Conservation (phyloP, 2,888 invertebrate genomes). For the Drosophila borborema region DNA sequence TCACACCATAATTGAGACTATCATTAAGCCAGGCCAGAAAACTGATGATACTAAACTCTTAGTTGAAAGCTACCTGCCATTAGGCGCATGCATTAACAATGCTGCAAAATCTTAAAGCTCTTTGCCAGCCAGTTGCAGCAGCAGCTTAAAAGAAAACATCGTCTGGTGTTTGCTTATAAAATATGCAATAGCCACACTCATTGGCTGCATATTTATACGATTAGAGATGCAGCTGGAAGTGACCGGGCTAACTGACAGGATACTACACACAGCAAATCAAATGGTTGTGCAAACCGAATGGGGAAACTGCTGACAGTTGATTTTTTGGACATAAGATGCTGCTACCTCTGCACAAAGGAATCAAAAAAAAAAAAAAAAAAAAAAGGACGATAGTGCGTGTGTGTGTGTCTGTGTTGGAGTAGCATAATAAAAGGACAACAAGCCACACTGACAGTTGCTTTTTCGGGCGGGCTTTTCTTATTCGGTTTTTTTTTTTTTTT, state of each 20-base stretch:
- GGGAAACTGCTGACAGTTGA: conserved; percentile 73
- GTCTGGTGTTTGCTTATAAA: conserved; percentile 66
- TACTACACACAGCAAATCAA: conserved; percentile 46
- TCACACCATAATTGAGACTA: conserved; percentile 74
- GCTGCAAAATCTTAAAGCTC: conserved; percentile 41
- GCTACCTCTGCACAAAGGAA: conserved; percentile 34
- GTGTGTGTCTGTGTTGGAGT: neutral
- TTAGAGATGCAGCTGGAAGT: conserved; percentile 77
- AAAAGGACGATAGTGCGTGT: neutral
- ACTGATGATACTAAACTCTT: conserved; percentile 37
- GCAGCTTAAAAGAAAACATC: conserved; percentile 33
- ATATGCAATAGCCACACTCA: conserved; percentile 72
- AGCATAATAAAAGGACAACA: conserved; percentile 73
- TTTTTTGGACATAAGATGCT: conserved; percentile 57
- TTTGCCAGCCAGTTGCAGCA: conserved; percentile 2
- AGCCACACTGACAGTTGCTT: conserved; percentile 78
- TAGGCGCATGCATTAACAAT: conserved; percentile 14
- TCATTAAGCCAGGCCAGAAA: conserved; percentile 70
- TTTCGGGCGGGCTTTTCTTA: conserved; percentile 30
- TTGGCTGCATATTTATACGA: conserved; percentile 80
- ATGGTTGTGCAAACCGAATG: conserved; percentile 29
- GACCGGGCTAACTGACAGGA: conserved; percentile 43
- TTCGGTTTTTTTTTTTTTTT: conserved; percentile 12
- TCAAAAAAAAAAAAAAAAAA: neutral
- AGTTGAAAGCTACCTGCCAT: conserved; percentile 1